Conservation (phyloP, 2,797 vertebrate species). For the Parauchenoglanis ngamensis region DNA sequence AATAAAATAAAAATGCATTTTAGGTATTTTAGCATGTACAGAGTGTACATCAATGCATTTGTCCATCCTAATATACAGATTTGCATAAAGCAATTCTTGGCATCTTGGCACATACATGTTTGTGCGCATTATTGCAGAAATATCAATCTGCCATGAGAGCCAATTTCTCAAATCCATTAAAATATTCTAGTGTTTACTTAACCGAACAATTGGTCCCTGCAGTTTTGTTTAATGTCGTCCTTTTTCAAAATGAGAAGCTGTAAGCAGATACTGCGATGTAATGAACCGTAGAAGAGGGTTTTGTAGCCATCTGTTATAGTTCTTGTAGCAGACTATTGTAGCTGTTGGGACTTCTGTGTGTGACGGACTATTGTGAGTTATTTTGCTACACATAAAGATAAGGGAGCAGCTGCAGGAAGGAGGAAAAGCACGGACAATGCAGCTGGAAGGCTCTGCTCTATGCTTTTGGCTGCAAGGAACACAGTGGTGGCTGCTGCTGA, state of each 20-base stretch:
- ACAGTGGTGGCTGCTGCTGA: constrained; percentile 52
- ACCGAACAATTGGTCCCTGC: neutral
- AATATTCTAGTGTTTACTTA: neutral
- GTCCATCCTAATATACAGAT: neutral
- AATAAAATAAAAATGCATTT: neutral
- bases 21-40: constrained; percentile 3
- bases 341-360: neutral
- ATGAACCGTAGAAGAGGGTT: neutral
- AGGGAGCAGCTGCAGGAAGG: neutral
- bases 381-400: neutral
- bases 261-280: constrained; percentile 7
- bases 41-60: neutral
- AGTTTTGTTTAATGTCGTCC: neutral
- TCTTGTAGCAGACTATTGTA: neutral
- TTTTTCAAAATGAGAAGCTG: constrained; percentile 6
- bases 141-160: neutral
- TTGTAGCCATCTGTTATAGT: neutral
- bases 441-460: constrained; percentile 21
- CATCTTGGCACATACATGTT: neutral
- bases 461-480: constrained; percentile 41
- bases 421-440: constrained; percentile 10
- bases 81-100: neutral
- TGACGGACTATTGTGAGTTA: neutral
- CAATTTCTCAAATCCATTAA: neutral
- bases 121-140: neutral